A percentile compares a stretch with the other conserved stretches of the same genome.
These are phyloP conservation scores for Brachionus koreanus DNA, from an alignment of 1,140 invertebrate genomes.

Conservation along the genomic window DNA sequence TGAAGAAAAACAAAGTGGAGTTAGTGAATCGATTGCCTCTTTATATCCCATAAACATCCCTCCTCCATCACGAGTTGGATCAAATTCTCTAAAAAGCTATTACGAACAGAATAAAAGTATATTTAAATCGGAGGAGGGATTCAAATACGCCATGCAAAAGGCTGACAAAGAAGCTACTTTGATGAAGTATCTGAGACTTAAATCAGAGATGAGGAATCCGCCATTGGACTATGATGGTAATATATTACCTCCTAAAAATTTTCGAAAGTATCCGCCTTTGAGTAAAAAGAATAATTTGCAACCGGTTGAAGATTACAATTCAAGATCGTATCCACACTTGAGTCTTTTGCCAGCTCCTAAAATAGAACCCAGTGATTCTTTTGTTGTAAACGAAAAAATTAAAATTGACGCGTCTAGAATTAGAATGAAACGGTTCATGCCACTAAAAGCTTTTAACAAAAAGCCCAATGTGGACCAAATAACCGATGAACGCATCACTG, in stretches of 20 bases:
- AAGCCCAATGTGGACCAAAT: not conserved
- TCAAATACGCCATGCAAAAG: slow-evolving; percentile 49
- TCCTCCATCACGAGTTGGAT: slow-evolving; percentile 52
- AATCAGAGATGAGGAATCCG: slow-evolving; percentile 53
- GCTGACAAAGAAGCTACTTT: slow-evolving; percentile 51
- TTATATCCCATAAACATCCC: slow-evolving; percentile 57
- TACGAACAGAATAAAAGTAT: slow-evolving; percentile 50
- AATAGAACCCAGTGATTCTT: not conserved
- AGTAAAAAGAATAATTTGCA: not conserved
- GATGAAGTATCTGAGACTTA: slow-evolving; percentile 51
- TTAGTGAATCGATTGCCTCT: slow-evolving; percentile 53
- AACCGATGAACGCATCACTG: slow-evolving; percentile 9
- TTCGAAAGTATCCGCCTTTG: slow-evolving; percentile 52
- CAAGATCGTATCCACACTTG: not conserved
- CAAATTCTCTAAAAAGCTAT: slow-evolving; percentile 51
- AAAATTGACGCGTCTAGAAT: slow-evolving; percentile 22
- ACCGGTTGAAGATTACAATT: not conserved
- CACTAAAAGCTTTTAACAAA: not conserved
- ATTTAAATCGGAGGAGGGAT: not conserved
- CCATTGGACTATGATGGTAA: slow-evolving; percentile 56
- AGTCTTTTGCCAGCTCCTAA: not conserved
- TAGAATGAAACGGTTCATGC: slow-evolving; percentile 1
- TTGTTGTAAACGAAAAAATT: slow-evolving; percentile 3
- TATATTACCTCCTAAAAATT: slow-evolving; percentile 56
- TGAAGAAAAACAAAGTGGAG: slow-evolving; percentile 50